A percentile compares a stretch with the other conserved stretches of the same genome.
These are phyloP conservation scores for Pelecanus crispus DNA, from an alignment of 2,113 vertebrate species.

Conservation along the genomic window DNA sequence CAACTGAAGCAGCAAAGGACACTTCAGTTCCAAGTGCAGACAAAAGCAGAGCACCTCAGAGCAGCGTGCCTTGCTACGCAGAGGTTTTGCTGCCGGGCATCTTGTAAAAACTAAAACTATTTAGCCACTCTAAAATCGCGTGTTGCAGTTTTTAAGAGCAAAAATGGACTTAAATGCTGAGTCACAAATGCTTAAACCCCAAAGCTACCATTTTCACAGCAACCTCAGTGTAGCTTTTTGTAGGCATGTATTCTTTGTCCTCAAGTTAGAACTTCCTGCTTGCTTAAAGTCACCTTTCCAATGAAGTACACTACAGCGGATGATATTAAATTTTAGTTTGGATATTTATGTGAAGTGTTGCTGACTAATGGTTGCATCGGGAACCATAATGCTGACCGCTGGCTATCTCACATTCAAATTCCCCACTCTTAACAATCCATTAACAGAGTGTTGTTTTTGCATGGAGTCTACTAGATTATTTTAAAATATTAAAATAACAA, in stretches of 20 bases:
- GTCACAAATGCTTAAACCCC: neutral
- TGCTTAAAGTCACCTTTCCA: neutral
- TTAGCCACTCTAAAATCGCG: neutral
- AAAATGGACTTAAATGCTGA: neutral
- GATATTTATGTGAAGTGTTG: neutral
- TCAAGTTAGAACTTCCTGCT: neutral
- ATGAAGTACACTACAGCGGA: rapidly evolving
- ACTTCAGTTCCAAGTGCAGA: neutral
- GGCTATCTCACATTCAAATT: neutral
- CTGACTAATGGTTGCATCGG: neutral
- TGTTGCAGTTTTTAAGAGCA: neutral
- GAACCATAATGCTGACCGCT: neutral
- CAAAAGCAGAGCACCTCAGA: neutral
- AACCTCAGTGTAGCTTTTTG: neutral
- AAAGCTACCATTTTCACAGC: neutral
- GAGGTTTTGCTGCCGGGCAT: neutral
- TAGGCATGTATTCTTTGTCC: neutral
- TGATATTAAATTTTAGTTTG: neutral
- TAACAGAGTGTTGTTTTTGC: neutral
- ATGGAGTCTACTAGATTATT: neutral
- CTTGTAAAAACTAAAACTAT: neutral
- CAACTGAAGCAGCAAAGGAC: neutral
- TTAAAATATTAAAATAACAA: neutral
- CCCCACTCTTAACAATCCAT: neutral
- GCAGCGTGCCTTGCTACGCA: rapidly evolving